Percentiles rank a stretch among this genome's conserved stretches.
phyloP scores from a whole-genome alignment of 2,797 vertebrate species.

The Pangasius larnaudii region DNA sequence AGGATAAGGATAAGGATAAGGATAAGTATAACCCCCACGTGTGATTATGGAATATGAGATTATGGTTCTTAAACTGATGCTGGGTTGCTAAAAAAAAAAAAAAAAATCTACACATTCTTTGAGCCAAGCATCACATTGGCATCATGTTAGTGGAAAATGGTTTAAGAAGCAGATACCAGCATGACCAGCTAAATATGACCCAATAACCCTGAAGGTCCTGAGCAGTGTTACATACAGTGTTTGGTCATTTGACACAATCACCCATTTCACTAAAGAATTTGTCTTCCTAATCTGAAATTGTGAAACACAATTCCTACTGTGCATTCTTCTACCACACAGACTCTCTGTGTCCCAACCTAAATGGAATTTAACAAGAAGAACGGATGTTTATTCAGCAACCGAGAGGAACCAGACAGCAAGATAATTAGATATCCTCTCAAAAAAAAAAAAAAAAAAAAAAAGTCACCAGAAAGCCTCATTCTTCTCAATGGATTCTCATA shows the following conservation, averaged over 20 bases:
- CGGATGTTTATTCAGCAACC: constrained; percentile 68
- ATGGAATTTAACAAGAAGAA: constrained; percentile 56
- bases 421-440: constrained; percentile 76
- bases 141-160: background rate
- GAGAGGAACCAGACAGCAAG: constrained; percentile 71
- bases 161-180: background rate
- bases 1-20: background rate
- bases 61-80: background rate
- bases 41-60: background rate
- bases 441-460: constrained; percentile 62
- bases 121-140: too few species aligned
- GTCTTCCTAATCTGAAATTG: constrained; percentile 39
- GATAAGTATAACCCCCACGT: background rate
- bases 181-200: background rate
- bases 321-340: constrained; percentile 52
- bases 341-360: constrained; percentile 43
- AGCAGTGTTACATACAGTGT: background rate
- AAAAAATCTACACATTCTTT: background rate
- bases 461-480: constrained; percentile 73
- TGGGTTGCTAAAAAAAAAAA: too few species aligned
- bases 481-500: constrained; percentile 61
- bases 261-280: constrained; percentile 58
- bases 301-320: constrained; percentile 36
- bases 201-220: background rate
- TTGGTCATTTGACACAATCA: constrained; percentile 58